Percentiles rank a stretch among this genome's conserved stretches.
These are phyloP conservation scores for Temnothorax rugatulus DNA, from an alignment of 2,888 invertebrate genomes.

Conservation along the genomic window DNA sequence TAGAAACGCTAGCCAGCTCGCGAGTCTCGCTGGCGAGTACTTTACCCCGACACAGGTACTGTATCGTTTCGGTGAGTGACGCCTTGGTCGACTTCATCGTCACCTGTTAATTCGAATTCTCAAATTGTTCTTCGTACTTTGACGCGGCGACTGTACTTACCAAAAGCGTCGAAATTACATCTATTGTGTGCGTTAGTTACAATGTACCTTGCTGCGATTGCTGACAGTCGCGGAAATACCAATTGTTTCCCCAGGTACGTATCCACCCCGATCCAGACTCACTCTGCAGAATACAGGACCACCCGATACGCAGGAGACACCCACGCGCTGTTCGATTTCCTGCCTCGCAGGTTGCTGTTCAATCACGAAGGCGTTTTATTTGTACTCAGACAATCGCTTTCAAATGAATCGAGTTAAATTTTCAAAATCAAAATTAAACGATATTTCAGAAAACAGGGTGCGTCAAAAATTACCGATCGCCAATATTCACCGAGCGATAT, in stretches of 20 bases:
- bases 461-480: neutral
- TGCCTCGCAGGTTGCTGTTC: slow-evolving; percentile 94
- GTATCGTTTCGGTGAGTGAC: slow-evolving; percentile 95
- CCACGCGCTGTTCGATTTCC: slow-evolving; percentile 96
- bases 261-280: slow-evolving; percentile 95
- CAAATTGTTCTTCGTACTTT: neutral
- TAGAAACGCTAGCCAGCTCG: slow-evolving; percentile 92
- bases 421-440: neutral
- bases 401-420: no score
- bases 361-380: slow-evolving; percentile 22
- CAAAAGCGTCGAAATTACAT: neutral
- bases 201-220: slow-evolving; percentile 93
- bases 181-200: neutral
- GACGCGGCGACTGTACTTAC: neutral
- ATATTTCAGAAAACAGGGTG: neutral
- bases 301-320: slow-evolving; percentile 95
- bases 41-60: slow-evolving; percentile 95
- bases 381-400: neutral
- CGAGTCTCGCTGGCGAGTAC: slow-evolving; percentile 95
- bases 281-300: slow-evolving; percentile 96
- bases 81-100: slow-evolving; percentile 95
- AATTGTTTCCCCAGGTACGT: slow-evolving; percentile 97
- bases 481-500: slow-evolving; percentile 18
- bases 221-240: slow-evolving; percentile 94
- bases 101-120: slow-evolving; percentile 76